phyloP scores from a whole-genome alignment of 2,113 vertebrate genomes.

The Anseranas semipalmata region DNA sequence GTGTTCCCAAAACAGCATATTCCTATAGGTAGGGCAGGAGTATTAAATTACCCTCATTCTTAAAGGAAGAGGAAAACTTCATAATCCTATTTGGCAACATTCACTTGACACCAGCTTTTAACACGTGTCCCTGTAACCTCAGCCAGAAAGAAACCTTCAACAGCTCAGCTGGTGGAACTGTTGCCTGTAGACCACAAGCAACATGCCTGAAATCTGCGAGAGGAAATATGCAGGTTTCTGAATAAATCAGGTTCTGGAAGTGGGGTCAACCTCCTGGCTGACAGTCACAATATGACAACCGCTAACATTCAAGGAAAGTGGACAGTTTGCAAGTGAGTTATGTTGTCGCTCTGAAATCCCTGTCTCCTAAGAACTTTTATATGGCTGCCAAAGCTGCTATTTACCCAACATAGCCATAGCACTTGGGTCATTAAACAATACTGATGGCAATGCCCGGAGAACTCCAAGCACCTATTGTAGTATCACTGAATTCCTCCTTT shows the following conservation, averaged over 20 bases:
- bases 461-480: conserved; percentile 62
- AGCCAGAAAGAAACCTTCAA: conserved; percentile 6
- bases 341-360: not conserved
- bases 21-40: not conserved
- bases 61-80: not conserved
- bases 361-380: not conserved
- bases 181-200: not conserved
- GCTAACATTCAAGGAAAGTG: not conserved
- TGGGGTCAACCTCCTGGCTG: not conserved
- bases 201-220: not conserved
- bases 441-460: conserved; percentile 49
- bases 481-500: conserved; percentile 70
- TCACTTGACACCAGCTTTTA: conserved; percentile 7
- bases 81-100: not conserved
- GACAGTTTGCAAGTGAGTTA: not conserved
- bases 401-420: conserved; percentile 33
- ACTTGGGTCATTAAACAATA: conserved; percentile 75
- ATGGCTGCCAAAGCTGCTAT: conserved; percentile 28
- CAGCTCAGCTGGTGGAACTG: not conserved
- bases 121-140: not conserved
- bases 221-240: not conserved
- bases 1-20: not conserved
- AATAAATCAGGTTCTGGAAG: not conserved
- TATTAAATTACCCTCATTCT: not conserved
- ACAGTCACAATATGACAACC: not conserved